Evolutionary conservation across 2,797 vertebrate genomes (phyloP).

Genomic region (Danionella dracula): DNA sequence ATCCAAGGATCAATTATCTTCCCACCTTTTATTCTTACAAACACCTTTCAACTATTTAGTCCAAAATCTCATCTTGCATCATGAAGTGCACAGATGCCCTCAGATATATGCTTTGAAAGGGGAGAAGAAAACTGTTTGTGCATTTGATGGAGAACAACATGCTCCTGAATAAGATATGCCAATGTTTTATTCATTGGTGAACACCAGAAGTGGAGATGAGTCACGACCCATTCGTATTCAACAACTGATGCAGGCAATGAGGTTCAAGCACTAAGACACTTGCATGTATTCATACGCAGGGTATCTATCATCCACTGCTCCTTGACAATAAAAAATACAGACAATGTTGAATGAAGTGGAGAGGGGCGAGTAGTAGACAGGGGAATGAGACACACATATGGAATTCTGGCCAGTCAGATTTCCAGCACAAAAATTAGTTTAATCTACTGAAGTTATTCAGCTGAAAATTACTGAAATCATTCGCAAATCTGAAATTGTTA

Average conservation of each 20-base stretch:
- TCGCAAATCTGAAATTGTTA: too few species aligned
- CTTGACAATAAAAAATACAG: too few species aligned
- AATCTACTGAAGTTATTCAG: too few species aligned
- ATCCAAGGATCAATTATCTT: too few species aligned
- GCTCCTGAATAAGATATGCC: slow-evolving; percentile 54
- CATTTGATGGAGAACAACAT: slow-evolving; percentile 26
- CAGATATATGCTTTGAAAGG: slow-evolving; percentile 2
- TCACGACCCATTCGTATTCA: slow-evolving; percentile 44
- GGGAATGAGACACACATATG: too few species aligned
- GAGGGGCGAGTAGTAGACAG: too few species aligned
- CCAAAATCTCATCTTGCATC: slow-evolving; percentile 30
- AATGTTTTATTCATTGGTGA: slow-evolving; percentile 68
- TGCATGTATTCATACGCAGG: not conserved
- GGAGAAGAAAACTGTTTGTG: not conserved
- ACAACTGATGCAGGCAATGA: slow-evolving; percentile 13
- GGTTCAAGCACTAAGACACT: not conserved
- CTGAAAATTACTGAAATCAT: too few species aligned
- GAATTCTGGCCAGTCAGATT: too few species aligned
- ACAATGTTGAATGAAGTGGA: too few species aligned
- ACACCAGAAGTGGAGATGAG: slow-evolving; percentile 53
- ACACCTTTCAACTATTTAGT: not conserved
- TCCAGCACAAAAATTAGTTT: too few species aligned
- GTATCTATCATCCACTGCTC: too few species aligned
- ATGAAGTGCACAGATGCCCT: not conserved
- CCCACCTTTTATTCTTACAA: too few species aligned